phyloP scores from a whole-genome alignment of 1,140 invertebrate genomes.

The Temnothorax curvispinosus region DNA sequence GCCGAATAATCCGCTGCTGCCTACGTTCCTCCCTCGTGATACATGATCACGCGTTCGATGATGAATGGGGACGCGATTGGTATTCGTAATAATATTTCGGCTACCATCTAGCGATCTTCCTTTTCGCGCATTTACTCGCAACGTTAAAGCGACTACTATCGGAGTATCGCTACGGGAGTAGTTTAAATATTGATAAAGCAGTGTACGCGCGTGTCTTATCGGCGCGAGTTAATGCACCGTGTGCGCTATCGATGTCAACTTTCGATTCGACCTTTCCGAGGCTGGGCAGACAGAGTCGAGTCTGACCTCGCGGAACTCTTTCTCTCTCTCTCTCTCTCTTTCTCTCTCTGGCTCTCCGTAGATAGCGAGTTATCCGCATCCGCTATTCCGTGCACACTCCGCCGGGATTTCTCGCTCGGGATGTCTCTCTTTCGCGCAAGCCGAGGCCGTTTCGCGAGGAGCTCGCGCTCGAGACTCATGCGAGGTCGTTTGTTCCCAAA shows the following conservation, averaged over 20 bases:
- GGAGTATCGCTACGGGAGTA: background rate
- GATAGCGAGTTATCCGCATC: constrained; percentile 7
- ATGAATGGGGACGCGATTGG: constrained; percentile 27
- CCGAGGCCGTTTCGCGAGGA: background rate
- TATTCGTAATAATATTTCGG: background rate
- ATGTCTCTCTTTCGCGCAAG: background rate
- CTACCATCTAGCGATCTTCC: background rate
- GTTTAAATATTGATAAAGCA: background rate
- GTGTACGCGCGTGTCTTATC: background rate
- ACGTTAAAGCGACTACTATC: background rate
- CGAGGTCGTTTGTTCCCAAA: constrained; percentile 1
- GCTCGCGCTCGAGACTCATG: background rate
- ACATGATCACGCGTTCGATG: constrained; percentile 34
- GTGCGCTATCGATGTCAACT: constrained; percentile 17
- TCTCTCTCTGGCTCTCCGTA: background rate
- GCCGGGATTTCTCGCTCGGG: background rate
- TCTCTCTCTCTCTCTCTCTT: background rate
- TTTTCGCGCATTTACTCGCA: background rate
- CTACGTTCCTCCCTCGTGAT: constrained; percentile 28
- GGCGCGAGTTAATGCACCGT: background rate
- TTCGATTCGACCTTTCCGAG: constrained; percentile 6
- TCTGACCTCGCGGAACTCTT: background rate
- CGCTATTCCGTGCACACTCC: background rate
- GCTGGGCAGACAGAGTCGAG: background rate
- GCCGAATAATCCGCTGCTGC: constrained; percentile 65